Conservation (phyloP, 2,113 vertebrate species). For the Mirounga angustirostris region DNA sequence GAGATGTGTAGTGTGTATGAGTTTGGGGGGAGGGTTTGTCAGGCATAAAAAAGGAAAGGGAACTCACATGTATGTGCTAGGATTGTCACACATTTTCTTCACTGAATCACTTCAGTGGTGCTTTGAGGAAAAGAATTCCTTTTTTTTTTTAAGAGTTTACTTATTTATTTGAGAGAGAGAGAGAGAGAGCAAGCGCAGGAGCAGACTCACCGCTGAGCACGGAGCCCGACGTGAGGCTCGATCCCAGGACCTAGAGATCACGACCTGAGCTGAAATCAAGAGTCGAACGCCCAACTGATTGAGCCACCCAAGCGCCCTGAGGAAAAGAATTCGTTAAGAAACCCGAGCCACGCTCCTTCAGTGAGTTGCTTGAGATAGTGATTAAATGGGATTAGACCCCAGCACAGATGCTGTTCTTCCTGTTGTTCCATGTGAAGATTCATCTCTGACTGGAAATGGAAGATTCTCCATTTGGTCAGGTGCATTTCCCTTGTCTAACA, state of each 20-base stretch:
- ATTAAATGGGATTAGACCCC: background rate
- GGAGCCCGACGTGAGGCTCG: background rate
- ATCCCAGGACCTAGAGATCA: background rate
- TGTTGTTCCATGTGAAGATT: background rate
- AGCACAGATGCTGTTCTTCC: background rate
- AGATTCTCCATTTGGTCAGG: background rate
- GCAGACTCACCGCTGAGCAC: background rate
- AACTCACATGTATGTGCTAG: background rate
- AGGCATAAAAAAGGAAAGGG: background rate
- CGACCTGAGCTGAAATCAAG: background rate
- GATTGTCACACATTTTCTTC: background rate
- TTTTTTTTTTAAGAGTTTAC: background rate
- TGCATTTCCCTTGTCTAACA: background rate
- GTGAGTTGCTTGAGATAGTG: background rate
- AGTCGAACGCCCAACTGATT: rapidly evolving
- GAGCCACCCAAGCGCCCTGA: background rate
- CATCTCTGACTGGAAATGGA: background rate
- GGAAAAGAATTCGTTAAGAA: background rate
- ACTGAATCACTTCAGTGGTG: background rate
- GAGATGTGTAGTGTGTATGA: background rate
- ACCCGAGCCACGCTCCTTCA: background rate
- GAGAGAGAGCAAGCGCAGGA: background rate
- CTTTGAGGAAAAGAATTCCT: background rate
- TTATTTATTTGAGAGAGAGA: background rate
- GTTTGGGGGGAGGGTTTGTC: background rate